These are phyloP conservation scores for Neopelma chrysocephalum DNA, from an alignment of 2,797 vertebrate genomes.

Conservation along the genomic window DNA sequence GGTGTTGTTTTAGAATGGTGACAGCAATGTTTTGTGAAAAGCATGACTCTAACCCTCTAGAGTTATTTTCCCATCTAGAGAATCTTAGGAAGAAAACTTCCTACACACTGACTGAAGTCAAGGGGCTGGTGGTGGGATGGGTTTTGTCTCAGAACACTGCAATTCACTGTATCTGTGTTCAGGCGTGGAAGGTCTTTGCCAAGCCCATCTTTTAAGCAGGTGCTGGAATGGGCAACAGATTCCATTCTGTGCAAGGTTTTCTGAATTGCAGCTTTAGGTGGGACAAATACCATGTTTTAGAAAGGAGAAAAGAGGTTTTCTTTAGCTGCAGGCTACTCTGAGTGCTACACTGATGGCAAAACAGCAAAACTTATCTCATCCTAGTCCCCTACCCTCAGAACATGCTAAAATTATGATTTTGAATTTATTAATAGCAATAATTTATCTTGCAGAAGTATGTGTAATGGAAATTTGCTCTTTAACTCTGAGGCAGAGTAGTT, in stretches of 20 bases:
- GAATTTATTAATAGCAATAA: neutral
- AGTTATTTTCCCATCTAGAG: neutral
- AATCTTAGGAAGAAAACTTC: neutral
- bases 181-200: neutral
- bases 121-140: neutral
- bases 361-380: neutral
- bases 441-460: neutral
- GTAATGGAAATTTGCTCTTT: neutral
- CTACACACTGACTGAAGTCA: neutral
- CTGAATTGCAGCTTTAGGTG: neutral
- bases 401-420: neutral
- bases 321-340: neutral
- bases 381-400: neutral
- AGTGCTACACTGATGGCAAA: neutral
- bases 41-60: neutral
- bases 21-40: neutral
- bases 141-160: neutral
- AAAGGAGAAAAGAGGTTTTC: neutral
- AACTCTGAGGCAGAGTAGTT: neutral
- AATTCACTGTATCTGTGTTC: neutral
- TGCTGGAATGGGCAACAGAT: neutral
- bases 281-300: neutral
- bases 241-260: neutral
- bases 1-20: neutral
- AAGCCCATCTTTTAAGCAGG: neutral